Base-by-base conservation (phyloP, 2,888 invertebrate genomes). In the Aplocera efformata region DNA sequence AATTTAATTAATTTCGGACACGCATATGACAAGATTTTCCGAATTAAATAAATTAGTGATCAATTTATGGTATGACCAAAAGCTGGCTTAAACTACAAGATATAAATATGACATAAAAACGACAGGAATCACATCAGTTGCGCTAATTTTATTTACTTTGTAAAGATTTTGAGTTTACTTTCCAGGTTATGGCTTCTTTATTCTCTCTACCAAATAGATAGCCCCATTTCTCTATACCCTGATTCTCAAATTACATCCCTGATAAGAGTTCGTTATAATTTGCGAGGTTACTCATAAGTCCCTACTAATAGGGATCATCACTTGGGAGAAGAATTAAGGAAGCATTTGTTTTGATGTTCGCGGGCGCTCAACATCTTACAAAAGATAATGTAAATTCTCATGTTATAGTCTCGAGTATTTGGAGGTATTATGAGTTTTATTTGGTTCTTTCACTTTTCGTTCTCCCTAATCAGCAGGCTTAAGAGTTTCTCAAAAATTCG, bases 241-340 rank as follows among this genome's bases (percentile, higher is more conserved):
- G 22, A 22, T 5, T 17, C 5, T 17, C 13, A 5, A 22, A 6
- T 3, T 22, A 1, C n/a, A 22, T 22, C 1, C 6, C 22, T 22
- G 22, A 45, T 57, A 30, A 66, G 60, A 68, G 72, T 67, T 83
- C 73, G 71, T 83, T 79, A 84, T 81, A 86, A 84, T 86, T 79
- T 82, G 75, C 76, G 75, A 81, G 85, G 85, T 85, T 81, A 79
- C 78, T 70, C 67, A 58, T 84, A 84, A 85, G 83, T 74, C 86
- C 69, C 60, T 70, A 72, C 79, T 85, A 85, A 86, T 86, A 85
- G 79, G 86, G 86, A 88, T 86, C 78, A 86, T 84, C 86, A 79
- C 68, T 68, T 58, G 65, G 48, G 72, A 68, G 79, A 74, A 78
- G 83, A 79, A 81, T 82, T 79, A 80, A 74, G 70, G 65, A 66